These are phyloP conservation scores for Clinocottus analis DNA, from an alignment of 2,113 vertebrate species.

Conservation along the genomic window DNA sequence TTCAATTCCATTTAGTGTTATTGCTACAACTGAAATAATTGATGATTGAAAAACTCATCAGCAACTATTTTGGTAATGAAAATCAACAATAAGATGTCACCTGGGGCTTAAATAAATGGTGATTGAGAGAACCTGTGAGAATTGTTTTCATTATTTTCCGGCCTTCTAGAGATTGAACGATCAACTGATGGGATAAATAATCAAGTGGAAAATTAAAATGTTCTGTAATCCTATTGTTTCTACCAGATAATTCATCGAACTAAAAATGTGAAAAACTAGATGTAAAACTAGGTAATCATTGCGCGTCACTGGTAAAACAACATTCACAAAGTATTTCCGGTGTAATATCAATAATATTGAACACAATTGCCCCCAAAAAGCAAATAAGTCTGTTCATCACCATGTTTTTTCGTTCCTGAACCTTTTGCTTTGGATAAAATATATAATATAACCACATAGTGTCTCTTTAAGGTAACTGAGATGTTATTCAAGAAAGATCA, in stretches of 20 bases:
- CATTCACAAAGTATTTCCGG: neutral
- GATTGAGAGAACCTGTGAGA: neutral
- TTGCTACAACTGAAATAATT: neutral
- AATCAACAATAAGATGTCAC: accelerated
- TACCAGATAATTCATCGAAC: neutral
- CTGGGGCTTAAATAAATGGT: neutral
- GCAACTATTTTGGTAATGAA: neutral
- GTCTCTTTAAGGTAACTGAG: neutral
- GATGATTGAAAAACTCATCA: neutral
- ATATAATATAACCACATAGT: neutral
- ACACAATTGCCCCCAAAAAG: neutral
- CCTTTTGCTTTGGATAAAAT: neutral
- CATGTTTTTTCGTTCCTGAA: neutral
- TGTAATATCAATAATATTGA: neutral
- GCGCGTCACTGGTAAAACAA: neutral
- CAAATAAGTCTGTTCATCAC: neutral
- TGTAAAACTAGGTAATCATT: neutral
- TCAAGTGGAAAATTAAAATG: neutral
- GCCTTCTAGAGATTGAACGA: neutral
- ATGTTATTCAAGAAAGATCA: neutral
- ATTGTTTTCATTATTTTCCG: neutral
- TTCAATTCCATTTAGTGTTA: neutral
- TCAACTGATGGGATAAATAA: neutral
- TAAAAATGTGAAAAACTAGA: neutral
- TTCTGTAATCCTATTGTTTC: neutral